A percentile compares a stretch with the other conserved stretches of the same genome.
These are phyloP conservation scores for Monoplex corrugatus DNA, from an alignment of 2,888 invertebrate genomes.

Conservation along the genomic window DNA sequence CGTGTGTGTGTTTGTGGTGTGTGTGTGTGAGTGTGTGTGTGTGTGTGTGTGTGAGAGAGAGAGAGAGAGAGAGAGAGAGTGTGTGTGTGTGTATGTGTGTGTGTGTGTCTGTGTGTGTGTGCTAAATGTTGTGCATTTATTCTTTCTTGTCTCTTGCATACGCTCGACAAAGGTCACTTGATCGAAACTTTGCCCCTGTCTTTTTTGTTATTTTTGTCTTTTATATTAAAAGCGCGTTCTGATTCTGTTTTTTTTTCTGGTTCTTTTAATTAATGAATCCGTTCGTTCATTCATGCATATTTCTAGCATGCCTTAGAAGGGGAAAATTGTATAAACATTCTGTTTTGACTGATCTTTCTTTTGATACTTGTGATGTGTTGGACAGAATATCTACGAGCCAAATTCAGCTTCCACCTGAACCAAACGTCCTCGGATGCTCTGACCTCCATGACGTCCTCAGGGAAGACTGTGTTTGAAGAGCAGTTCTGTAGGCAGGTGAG, in stretches of 20 bases:
- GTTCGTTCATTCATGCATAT: no score
- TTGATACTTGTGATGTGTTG: not conserved
- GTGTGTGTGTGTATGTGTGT: not conserved
- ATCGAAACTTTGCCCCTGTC: no score
- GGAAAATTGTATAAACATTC: no score
- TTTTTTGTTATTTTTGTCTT: no score
- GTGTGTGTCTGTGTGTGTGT: not conserved
- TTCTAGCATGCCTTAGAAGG: no score
- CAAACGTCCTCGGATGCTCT: constrained; percentile 26
- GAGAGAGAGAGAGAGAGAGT: not conserved
- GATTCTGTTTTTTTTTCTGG: not conserved
- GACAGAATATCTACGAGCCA: constrained; percentile 42
- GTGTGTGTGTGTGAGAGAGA: not conserved
- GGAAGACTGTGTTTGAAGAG: constrained; percentile 59
- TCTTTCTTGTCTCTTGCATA: not conserved
- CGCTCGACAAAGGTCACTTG: no score
- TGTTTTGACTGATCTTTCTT: no score
- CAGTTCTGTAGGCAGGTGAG: constrained; percentile 66
- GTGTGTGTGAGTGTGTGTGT: not conserved
- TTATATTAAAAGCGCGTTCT: no score
- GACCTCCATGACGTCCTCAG: constrained; percentile 54
- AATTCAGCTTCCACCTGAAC: constrained; percentile 25
- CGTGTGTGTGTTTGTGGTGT: not conserved
- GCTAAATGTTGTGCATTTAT: not conserved
- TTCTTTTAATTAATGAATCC: no score